These are phyloP conservation scores for Exocentrus adspersus DNA, from an alignment of 2,888 invertebrate species.

Conservation along the genomic window DNA sequence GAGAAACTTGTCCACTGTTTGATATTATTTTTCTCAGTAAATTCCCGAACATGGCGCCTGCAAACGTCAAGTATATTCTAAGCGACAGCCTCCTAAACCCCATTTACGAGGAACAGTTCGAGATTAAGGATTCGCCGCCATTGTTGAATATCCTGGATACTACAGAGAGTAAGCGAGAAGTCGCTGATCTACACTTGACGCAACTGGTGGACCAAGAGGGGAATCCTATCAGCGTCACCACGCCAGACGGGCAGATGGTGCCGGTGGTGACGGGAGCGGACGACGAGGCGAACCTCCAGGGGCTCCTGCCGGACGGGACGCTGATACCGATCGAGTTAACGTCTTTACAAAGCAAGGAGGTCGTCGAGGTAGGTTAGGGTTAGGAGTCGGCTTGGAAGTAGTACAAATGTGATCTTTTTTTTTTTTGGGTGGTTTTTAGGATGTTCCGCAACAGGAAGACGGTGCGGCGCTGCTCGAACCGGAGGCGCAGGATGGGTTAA, in stretches of 20 bases:
- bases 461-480: not conserved
- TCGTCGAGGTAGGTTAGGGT: slow-evolving; percentile 19
- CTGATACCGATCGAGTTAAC: slow-evolving; percentile 58
- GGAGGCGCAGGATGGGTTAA: slow-evolving; percentile 5
- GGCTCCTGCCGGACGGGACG: slow-evolving; percentile 63
- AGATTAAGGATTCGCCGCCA: slow-evolving; percentile 10
- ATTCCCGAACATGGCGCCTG: not conserved
- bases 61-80: slow-evolving; percentile 9
- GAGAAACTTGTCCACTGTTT: no score
- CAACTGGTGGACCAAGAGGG: slow-evolving; percentile 76
- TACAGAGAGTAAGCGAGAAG: not conserved
- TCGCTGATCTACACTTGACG: slow-evolving; percentile 47
- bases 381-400: not conserved
- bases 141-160: not conserved
- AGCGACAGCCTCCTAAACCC: slow-evolving; percentile 5
- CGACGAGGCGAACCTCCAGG: slow-evolving; percentile 63
- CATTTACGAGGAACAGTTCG: not conserved
- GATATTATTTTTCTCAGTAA: not conserved
- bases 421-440: slow-evolving; percentile 1
- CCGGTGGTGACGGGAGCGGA: slow-evolving; percentile 69
- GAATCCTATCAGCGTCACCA: slow-evolving; percentile 74
- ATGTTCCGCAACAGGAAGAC: not conserved
- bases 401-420: no score
- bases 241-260: slow-evolving; percentile 75
- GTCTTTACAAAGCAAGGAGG: slow-evolving; percentile 27